Evolutionary conservation across 2,888 invertebrate species (phyloP).

Genomic region (Luffia ferchaultella): DNA sequence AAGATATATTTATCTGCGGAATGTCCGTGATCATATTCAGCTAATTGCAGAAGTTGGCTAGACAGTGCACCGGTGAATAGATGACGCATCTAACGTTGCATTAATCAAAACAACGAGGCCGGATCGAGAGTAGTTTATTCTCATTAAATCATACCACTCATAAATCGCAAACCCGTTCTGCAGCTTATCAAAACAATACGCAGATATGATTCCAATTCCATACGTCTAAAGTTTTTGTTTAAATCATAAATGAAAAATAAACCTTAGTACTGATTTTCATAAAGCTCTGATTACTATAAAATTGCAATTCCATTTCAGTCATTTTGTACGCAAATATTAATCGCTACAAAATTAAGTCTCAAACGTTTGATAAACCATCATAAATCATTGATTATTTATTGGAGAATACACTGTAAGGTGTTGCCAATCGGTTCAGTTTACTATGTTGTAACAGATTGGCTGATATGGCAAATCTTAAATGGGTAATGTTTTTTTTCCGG

Average conservation of each 20-base stretch:
- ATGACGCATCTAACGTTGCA: slow-evolving; percentile 43
- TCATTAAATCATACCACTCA: slow-evolving; percentile 63
- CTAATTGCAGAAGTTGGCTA: no score
- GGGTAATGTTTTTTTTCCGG: neutral
- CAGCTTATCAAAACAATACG: slow-evolving; percentile 68
- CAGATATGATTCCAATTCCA: slow-evolving; percentile 57
- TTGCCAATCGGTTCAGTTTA: slow-evolving; percentile 54
- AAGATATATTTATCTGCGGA: no score
- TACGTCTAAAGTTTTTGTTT: neutral
- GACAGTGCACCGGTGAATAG: slow-evolving; percentile 28
- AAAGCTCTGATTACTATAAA: slow-evolving; percentile 35
- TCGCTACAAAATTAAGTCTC: slow-evolving; percentile 64
- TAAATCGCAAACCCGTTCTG: slow-evolving; percentile 64
- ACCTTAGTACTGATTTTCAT: slow-evolving; percentile 23
- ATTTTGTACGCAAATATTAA: slow-evolving; percentile 27
- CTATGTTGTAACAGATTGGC: slow-evolving; percentile 22
- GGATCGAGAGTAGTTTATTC: slow-evolving; percentile 59
- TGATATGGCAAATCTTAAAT: neutral
- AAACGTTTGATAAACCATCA: slow-evolving; percentile 63
- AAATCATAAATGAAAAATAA: neutral
- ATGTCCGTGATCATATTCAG: no score
- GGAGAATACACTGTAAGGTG: slow-evolving; percentile 61
- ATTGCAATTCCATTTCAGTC: slow-evolving; percentile 23
- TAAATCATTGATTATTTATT: slow-evolving; percentile 62
- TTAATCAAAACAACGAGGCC: slow-evolving; percentile 54